Evolutionary conservation across 2,113 vertebrate species (phyloP), one percentile per base, ranked within the genome.

Genomic region (Myrmophylax atrothorax): DNA sequence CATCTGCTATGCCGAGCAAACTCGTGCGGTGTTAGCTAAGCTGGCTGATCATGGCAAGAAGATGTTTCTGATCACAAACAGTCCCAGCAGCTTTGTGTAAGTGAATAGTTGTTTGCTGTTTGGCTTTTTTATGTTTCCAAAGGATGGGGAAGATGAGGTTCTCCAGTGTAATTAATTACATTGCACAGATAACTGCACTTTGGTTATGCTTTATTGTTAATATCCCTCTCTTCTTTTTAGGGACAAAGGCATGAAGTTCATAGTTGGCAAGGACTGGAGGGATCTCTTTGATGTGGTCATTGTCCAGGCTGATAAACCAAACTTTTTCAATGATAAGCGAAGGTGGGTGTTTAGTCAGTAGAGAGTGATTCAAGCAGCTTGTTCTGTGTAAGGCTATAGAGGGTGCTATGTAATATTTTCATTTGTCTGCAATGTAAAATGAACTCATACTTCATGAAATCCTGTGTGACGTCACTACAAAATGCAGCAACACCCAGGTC

Each of bases 51-150:
- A 98, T 0, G 99, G 99, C 84, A 99, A 99, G 98, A 99, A 99
- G 98, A 99, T 99, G 99, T 99, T 99, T 96, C 99, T 99, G 68
- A 99, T 99, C 93, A 99, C 99, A 90, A 99, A 99, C 52, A 99
- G 99, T 97, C 99, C 99, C 35, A 99, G 99, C 82, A 99, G 99
- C 97, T 99, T 99, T 76, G 99, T 99, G 99, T 99, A 97, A 99
- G 99, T 98, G 52, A n/a, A 28, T 62, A 56, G 47, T 69, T 69
- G 20, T 60, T 69, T 77, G 44, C 38, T 56, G 15, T 75, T 35
- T 8, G 6, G 12, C 11, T 26, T 28, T 52, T 24, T 52, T 28
- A 52, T 52, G 50, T 26, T 58, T 50, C 8, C 52, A 46, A 62
- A 47, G 33, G 26, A 33, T 56, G 64, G 56, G 42, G 64, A 84